Percentiles rank a stretch among this genome's conserved stretches.
phyloP scores from a whole-genome alignment of 2,113 vertebrate genomes.

The Rattus norvegicus region GRCr8 NC_086037.1:12819501-12820000 shows the following conservation, averaged over 20 bases:
- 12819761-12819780: background rate
- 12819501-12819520: background rate
- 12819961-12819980: background rate
- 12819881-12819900: background rate
- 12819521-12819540: background rate
- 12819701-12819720: background rate
- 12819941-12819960: too few species aligned
- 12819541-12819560: background rate
- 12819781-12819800: background rate
- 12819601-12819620: background rate
- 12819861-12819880: background rate
- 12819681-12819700: background rate
- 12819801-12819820: background rate
- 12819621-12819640: conserved; percentile 16
- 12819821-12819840: background rate
- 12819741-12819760: background rate
- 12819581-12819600: conserved; percentile 4
- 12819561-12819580: background rate
- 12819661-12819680: background rate
- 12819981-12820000: background rate
- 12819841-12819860: background rate
- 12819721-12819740: background rate
- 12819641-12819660: background rate
- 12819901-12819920: background rate
- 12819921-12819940: background rate